Percentiles rank a stretch among this genome's conserved stretches.
phyloP scores from a whole-genome alignment of 2,888 invertebrate species.

The Parnassius smintheus region DNA sequence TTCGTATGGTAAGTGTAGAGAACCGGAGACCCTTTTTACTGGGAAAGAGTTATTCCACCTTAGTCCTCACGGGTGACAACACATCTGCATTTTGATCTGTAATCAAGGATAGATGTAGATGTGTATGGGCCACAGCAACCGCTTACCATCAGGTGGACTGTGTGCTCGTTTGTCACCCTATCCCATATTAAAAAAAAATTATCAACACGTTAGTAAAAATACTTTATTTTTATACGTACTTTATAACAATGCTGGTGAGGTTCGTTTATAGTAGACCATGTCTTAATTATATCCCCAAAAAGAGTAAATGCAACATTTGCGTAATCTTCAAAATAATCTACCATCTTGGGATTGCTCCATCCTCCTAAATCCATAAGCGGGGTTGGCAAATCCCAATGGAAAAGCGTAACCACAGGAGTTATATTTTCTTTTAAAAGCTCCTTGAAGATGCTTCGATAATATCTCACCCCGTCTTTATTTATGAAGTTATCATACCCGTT shows the following conservation, averaged over 20 bases:
- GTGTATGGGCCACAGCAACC: too few species aligned
- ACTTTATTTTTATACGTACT: conserved; percentile 44
- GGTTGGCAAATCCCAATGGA: conserved; percentile 83
- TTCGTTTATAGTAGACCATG: conserved; percentile 90
- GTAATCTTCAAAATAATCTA: conserved; percentile 79
- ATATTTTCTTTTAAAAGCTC: conserved; percentile 84
- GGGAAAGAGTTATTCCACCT: too few species aligned
- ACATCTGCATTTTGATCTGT: too few species aligned
- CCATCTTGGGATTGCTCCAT: conserved; percentile 75
- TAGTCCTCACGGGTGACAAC: too few species aligned
- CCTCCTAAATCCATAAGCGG: conserved; percentile 74
- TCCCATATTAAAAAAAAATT: too few species aligned
- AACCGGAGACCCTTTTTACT: too few species aligned
- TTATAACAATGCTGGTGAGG: conserved; percentile 80
- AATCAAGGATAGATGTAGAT: too few species aligned
- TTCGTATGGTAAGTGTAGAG: too few species aligned
- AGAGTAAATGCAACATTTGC: conserved; percentile 78
- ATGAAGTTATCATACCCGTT: conserved; percentile 83
- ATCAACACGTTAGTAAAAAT: too few species aligned
- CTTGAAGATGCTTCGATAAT: conserved; percentile 88
- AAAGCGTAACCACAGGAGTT: conserved; percentile 84
- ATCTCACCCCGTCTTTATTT: conserved; percentile 85
- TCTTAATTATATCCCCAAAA: conserved; percentile 83
- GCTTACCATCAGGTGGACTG: too few species aligned
- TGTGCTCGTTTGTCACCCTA: too few species aligned